These are phyloP conservation scores for Willisornis vidua DNA, from an alignment of 2,113 vertebrate species.

Conservation along the genomic window DNA sequence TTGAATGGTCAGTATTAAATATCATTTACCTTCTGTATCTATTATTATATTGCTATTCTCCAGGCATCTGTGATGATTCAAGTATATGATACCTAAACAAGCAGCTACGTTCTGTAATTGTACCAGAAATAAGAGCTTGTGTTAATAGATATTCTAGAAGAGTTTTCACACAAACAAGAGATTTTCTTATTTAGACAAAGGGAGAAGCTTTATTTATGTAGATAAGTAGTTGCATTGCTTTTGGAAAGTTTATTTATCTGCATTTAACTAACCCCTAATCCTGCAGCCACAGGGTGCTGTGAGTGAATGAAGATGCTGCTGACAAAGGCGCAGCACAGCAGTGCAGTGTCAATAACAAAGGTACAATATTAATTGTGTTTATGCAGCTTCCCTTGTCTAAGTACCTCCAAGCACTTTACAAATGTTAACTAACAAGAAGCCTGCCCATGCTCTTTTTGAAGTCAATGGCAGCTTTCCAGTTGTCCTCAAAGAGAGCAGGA, in stretches of 20 bases:
- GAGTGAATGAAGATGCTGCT: background rate
- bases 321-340: background rate
- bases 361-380: background rate
- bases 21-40: background rate
- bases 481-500: slow-evolving; percentile 45
- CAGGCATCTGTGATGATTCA: slow-evolving; percentile 1
- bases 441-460: slow-evolving; percentile 46
- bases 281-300: background rate
- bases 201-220: background rate
- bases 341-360: background rate
- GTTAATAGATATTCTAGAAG: background rate
- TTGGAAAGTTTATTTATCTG: background rate
- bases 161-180: background rate
- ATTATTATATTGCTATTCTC: background rate
- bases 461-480: slow-evolving; percentile 61
- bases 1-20: background rate
- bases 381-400: slow-evolving; percentile 36
- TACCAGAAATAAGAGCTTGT: background rate
- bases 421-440: slow-evolving; percentile 24
- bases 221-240: background rate
- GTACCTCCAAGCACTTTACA: background rate
- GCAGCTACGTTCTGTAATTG: background rate
- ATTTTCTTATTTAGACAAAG: background rate
- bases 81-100: background rate
- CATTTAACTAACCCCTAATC: background rate